Percentiles rank a stretch among this genome's conserved stretches.
phyloP scores from a whole-genome alignment of 2,113 vertebrate species.

The Aphyosemion australe region DNA sequence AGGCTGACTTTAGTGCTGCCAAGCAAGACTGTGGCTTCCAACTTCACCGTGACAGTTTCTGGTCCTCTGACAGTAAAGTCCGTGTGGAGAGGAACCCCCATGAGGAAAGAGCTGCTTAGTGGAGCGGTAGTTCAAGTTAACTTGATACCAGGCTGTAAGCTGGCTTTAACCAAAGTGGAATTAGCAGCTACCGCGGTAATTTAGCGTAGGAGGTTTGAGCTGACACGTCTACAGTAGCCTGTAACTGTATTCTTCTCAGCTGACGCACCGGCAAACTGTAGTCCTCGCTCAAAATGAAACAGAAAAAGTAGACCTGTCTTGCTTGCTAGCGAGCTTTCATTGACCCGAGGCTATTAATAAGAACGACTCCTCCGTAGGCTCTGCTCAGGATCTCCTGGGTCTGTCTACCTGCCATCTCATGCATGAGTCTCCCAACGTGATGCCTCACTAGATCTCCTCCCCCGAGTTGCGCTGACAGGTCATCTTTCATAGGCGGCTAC shows the following conservation, averaged over 20 bases:
- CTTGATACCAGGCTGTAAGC: neutral
- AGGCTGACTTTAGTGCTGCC: conserved; percentile 40
- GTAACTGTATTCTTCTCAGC: neutral
- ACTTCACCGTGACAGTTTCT: conserved; percentile 54
- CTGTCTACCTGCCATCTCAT: conserved; percentile 57
- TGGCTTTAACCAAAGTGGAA: conserved; percentile 3
- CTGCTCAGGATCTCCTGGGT: conserved; percentile 42
- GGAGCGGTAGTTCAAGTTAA: neutral
- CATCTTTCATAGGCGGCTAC: conserved; percentile 63
- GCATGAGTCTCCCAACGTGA: conserved; percentile 54
- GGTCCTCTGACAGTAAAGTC: conserved; percentile 39
- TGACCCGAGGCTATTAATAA: conserved; percentile 56
- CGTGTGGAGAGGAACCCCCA: conserved; percentile 10
- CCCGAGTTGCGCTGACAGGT: conserved; percentile 63
- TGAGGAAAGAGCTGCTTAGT: conserved; percentile 8
- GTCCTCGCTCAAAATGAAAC: conserved; percentile 19
- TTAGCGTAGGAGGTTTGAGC: neutral
- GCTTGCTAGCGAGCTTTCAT: conserved; percentile 55
- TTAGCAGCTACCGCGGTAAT: neutral
- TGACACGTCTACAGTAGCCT: neutral
- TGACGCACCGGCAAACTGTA: conserved; percentile 8
- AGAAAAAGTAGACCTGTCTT: conserved; percentile 35
- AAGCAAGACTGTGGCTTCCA: conserved; percentile 41
- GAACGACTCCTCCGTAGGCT: conserved; percentile 13
- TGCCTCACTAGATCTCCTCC: conserved; percentile 52